Base-by-base conservation (phyloP, 1,140 invertebrate genomes). In the Pseudomyrmex sp. region DNA sequence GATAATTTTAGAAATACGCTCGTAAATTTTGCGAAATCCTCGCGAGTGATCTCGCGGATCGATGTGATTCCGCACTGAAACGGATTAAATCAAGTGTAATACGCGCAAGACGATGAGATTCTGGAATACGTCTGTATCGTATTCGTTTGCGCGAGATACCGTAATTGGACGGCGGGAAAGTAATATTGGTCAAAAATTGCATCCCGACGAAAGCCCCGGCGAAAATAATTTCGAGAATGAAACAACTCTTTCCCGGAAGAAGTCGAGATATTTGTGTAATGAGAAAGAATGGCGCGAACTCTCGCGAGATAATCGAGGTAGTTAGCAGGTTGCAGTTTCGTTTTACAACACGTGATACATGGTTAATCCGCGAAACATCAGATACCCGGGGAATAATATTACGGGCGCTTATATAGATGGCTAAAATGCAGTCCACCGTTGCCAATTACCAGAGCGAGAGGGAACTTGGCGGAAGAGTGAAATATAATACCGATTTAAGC, bases 401-500 rank as follows among this genome's bases (percentile, higher is more conserved):
- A 56, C 69, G 20, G 2, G 26, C 56, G 61, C 63, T 73, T 72
- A 59, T 35, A 35, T 85, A 58, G 56, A 69, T 52, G 80, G 75
- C 54, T 87, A 83, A 83, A 87, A 83, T 82, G 73, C 56, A 56
- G 66, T 26, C 80, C 85, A 87, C 72, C 23, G 73, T 63, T 18
- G 72, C 83, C 68, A 80, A 79, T 79, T 87, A 86, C 56, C 66
- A 20, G 18, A 18, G 66, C 73, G 46, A 26, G 44, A 63, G 56
- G 15, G 46, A 63, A 83, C 77, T 75, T 65, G 85, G 80, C 44
- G 73, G 68, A 88, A 87, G 83, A 75, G 74, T 88, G 82, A 88
- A 88, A 88, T 88, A 87, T 87, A 84, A 87, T 79, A 87, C 56
- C 68, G 85, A 87, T 77, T 74, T 72, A 63, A 69, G 68, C 46